These are phyloP conservation scores for Bolinopsis microptera DNA, from an alignment of 37 sponge, comb jelly and placozoan species.

Conservation along the genomic window DNA sequence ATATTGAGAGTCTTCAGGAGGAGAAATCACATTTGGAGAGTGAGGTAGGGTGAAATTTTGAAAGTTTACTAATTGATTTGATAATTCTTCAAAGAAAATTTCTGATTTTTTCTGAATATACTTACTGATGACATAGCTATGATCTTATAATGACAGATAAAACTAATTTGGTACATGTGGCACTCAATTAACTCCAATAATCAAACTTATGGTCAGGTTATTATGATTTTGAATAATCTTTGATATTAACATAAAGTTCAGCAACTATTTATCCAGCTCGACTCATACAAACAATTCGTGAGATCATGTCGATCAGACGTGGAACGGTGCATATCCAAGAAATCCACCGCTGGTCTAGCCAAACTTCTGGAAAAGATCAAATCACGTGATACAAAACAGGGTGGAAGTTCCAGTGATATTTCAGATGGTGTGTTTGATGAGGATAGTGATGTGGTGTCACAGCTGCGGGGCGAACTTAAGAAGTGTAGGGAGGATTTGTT, in stretches of 20 bases:
- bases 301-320: neutral
- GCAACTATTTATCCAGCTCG: no score
- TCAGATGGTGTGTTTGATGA: neutral
- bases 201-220: no score
- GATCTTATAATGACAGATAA: no score
- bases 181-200: no score
- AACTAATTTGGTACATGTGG: no score
- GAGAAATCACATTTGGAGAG: neutral
- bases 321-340: neutral
- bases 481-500: slow-evolving; percentile 34
- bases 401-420: neutral
- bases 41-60: neutral
- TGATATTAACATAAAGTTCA: no score
- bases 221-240: no score
- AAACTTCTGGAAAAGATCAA: neutral
- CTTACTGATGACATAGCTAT: no score
- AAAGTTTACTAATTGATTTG: no score
- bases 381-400: neutral
- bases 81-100: no score
- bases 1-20: slow-evolving; percentile 7
- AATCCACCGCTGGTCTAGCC: neutral
- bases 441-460: neutral
- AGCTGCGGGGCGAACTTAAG: neutral
- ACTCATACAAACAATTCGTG: neutral
- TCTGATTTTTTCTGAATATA: no score